Conservation (phyloP, 2,797 vertebrate species). For the Calcarius lapponicus region DNA sequence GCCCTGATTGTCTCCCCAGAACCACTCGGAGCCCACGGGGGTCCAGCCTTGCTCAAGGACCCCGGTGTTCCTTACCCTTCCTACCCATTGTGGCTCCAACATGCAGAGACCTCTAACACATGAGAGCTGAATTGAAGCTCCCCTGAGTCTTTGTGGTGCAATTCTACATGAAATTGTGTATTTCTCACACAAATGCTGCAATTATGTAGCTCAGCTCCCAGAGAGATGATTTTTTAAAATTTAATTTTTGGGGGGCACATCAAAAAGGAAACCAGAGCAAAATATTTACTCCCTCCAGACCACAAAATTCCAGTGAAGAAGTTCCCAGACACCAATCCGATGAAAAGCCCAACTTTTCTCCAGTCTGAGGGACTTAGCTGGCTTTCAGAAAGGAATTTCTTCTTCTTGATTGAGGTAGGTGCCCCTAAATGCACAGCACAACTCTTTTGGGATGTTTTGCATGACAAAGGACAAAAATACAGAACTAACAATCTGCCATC, state of each 20-base stretch:
- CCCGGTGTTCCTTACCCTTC: rapidly evolving
- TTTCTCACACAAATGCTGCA: background rate
- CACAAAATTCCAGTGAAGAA: background rate
- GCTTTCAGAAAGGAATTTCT: background rate
- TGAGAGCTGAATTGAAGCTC: background rate
- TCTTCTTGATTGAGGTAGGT: background rate
- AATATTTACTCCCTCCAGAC: background rate
- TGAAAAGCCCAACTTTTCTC: background rate
- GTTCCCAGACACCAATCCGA: background rate
- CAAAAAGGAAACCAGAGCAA: background rate
- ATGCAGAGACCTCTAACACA: background rate
- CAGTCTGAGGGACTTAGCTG: background rate
- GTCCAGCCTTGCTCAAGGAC: background rate
- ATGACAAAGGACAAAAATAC: background rate
- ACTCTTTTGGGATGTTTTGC: background rate
- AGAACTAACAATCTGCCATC: background rate
- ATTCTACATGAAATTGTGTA: background rate
- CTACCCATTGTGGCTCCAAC: rapidly evolving
- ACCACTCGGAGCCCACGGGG: no score
- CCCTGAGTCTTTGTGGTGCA: background rate
- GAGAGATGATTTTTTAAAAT: background rate
- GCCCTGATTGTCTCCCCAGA: background rate
- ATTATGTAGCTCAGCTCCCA: background rate
- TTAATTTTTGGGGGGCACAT: background rate
- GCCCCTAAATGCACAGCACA: background rate